These are phyloP conservation scores for Hypotaenidia okinawae DNA, from an alignment of 2,797 vertebrate genomes.

Conservation along the genomic window DNA sequence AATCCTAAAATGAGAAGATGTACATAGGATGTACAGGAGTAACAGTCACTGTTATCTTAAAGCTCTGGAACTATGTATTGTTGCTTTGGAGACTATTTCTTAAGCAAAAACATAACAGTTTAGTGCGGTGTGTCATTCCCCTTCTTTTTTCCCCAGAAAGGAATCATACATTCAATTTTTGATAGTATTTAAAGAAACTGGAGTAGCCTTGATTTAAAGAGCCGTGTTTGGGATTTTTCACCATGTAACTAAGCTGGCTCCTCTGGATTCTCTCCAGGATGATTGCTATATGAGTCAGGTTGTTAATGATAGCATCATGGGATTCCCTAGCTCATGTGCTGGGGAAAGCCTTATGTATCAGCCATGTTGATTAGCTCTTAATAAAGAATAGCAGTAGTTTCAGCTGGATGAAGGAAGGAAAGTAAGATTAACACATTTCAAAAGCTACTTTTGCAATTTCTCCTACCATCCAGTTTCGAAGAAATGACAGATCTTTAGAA, in stretches of 20 bases:
- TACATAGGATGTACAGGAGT: fast-evolving
- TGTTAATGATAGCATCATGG: not conserved
- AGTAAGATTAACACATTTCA: constrained; percentile 30
- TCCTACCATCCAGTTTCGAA: not conserved
- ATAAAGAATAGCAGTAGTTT: not conserved
- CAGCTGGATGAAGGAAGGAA: not conserved
- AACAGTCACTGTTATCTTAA: not conserved
- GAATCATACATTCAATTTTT: not conserved
- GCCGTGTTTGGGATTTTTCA: not conserved
- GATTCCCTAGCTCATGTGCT: not conserved
- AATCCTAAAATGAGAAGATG: not conserved
- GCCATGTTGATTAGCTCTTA: not conserved
- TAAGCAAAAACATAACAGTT: not conserved
- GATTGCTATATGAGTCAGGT: not conserved
- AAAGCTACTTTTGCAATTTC: not conserved
- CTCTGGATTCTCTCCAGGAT: not conserved
- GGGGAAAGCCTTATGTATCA: not conserved
- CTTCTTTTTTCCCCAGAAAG: not conserved
- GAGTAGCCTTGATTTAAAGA: not conserved
- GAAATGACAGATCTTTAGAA: constrained; percentile 7
- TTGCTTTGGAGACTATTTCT: not conserved
- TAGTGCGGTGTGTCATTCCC: not conserved
- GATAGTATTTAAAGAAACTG: not conserved
- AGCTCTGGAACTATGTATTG: not conserved
- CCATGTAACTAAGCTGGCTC: not conserved